Conservation (phyloP, 2,797 vertebrate species). For the Silurus lanzhouensis region DNA sequence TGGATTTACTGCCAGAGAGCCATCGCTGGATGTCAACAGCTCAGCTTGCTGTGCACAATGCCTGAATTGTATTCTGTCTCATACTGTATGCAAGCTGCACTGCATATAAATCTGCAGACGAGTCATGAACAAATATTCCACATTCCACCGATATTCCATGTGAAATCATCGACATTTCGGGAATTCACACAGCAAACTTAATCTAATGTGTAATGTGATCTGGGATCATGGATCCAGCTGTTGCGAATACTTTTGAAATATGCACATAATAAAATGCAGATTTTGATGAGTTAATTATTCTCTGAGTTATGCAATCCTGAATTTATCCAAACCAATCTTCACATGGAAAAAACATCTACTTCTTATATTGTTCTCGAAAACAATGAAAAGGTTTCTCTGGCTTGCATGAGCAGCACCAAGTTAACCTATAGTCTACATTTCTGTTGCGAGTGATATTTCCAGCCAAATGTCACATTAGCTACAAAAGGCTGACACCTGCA, state of each 20-base stretch:
- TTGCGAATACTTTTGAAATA: neutral
- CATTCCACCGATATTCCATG: neutral
- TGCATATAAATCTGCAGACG: neutral
- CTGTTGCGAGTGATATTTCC: neutral
- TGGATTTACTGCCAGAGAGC: neutral
- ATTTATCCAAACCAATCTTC: neutral
- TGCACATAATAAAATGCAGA: neutral
- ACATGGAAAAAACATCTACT: too few species aligned
- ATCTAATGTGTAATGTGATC: too few species aligned
- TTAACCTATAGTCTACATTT: neutral
- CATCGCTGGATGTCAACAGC: neutral
- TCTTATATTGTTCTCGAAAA: neutral
- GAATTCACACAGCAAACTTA: neutral
- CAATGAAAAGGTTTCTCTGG: neutral
- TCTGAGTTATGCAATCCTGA: neutral
- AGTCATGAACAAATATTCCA: neutral
- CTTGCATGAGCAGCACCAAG: neutral
- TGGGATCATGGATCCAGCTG: neutral
- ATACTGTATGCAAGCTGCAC: neutral
- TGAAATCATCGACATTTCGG: neutral
- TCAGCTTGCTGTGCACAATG: slow-evolving; percentile 5
- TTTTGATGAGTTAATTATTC: neutral
- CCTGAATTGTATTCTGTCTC: neutral
- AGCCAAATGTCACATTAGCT: neutral
- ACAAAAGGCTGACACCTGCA: neutral